Evolutionary conservation across 1,140 invertebrate genomes (phyloP).

Genomic region (Atopsyche davidsoni): DNA sequence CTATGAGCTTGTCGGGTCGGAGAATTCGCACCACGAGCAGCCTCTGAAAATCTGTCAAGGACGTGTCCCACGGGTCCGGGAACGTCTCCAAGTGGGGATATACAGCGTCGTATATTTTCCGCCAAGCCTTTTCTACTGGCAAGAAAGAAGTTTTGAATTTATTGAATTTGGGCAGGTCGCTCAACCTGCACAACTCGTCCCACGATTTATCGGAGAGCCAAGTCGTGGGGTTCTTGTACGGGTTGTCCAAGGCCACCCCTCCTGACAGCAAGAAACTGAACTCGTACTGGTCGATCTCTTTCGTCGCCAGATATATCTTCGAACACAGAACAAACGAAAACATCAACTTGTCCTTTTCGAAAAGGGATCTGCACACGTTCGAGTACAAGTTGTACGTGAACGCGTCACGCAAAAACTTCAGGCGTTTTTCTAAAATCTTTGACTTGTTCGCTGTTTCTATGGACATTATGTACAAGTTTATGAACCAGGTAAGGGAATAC

Average conservation of each 20-base stretch:
- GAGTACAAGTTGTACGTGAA: conserved; percentile 86
- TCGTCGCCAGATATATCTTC: conserved; percentile 62
- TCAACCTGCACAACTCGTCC: conserved; percentile 75
- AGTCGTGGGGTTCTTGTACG: conserved; percentile 62
- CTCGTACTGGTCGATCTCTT: conserved; percentile 67
- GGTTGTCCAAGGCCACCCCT: conserved; percentile 66
- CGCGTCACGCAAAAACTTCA: conserved; percentile 70
- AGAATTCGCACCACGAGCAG: conserved; percentile 74
- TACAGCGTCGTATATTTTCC: conserved; percentile 62
- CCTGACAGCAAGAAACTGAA: conserved; percentile 79
- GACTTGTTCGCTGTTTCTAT: conserved; percentile 85
- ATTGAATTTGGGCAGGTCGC: conserved; percentile 56
- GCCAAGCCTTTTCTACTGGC: conserved; percentile 57
- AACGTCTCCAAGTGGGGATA: conserved; percentile 61
- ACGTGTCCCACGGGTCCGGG: conserved; percentile 61
- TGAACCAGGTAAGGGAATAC: conserved; percentile 88
- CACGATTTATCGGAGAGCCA: conserved; percentile 82
- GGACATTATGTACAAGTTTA: conserved; percentile 81
- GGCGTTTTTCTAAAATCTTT: conserved; percentile 63
- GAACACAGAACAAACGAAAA: conserved; percentile 88
- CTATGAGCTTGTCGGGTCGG: conserved; percentile 74
- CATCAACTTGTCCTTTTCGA: conserved; percentile 91
- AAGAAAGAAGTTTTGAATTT: conserved; percentile 52
- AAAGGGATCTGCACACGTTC: conserved; percentile 86
- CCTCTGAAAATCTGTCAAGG: conserved; percentile 68